Conservation (phyloP, 1,140 invertebrate species). For the Drosophila triauraria region DNA sequence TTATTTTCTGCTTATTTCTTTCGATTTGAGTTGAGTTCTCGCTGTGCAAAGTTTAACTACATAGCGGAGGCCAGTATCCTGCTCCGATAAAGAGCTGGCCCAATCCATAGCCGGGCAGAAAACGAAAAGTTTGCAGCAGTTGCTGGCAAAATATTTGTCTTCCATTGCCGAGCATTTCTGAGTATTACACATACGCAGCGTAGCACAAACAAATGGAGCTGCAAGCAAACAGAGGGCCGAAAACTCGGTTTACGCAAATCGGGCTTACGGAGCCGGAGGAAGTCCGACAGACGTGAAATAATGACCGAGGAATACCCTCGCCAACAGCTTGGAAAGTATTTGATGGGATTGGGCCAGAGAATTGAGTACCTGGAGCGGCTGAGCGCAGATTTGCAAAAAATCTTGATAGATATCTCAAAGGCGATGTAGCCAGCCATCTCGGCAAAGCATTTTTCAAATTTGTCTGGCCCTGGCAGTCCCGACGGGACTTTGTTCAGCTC, state of each 20-base stretch:
- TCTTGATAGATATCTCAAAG: constrained; percentile 8
- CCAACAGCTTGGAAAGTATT: constrained; percentile 9
- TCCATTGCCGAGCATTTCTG: constrained; percentile 42
- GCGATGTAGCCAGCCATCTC: not conserved
- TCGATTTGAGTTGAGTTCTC: not conserved
- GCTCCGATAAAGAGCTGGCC: not conserved
- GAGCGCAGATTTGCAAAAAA: constrained; percentile 16
- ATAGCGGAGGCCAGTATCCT: not conserved
- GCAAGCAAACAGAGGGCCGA: constrained; percentile 12
- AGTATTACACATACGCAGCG: constrained; percentile 53
- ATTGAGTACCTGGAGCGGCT: constrained; percentile 16
- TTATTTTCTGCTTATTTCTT: constrained; percentile 5
- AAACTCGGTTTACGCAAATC: constrained; percentile 20
- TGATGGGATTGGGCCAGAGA: constrained; percentile 18
- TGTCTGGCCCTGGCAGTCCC: constrained; percentile 36
- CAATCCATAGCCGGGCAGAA: constrained; percentile 19
- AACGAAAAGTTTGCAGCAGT: constrained; percentile 7
- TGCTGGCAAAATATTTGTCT: constrained; percentile 53
- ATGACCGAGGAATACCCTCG: constrained; percentile 14
- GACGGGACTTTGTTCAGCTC: constrained; percentile 6
- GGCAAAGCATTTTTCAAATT: constrained; percentile 25
- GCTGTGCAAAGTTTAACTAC: not conserved
- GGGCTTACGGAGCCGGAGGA: constrained; percentile 4
- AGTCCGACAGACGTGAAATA: constrained; percentile 17
- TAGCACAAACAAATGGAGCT: constrained; percentile 15